Base-by-base conservation (phyloP, 2,113 vertebrate species). In the Rhea pennata region DNA sequence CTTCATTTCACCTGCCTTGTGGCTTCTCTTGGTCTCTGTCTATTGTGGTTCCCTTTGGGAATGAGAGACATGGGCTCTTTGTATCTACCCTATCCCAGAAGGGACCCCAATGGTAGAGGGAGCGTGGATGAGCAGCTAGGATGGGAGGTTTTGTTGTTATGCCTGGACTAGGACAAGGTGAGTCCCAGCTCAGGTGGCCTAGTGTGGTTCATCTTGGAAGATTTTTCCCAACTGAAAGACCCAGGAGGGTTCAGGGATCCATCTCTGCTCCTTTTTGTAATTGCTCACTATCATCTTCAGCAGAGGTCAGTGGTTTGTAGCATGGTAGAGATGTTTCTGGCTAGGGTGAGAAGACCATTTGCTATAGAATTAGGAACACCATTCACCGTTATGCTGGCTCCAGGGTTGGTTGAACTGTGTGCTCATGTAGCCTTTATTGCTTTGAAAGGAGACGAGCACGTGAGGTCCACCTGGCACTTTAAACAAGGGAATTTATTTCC, bases 401-500 rank as follows among this genome's bases (percentile, higher is more conserved):
- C 22, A 48, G 66, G 65, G 44, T 67, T 27, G 50, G 23, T 48
- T 64, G 70, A 78, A 40, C 40, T 36, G 31, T 81, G 0, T 39
- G 31, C 51, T 42, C 73, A 67, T 29, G 39, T 89, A 81, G 56
- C 22, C 31, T 72, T 82, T 44, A 29, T 53, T 89, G 39, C 81
- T 95, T 94, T 97, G 78, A 69, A 71, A 74, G 50, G 82, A 77
- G 46, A 66, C 89, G 50, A 73, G 54, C 0, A 0, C 70, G 81
- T 92, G 84, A 92, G 53, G 66, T 84, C 91, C 44, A 40, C 48
- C 74, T 95, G 91, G 53, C 59, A 66, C 81, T 85, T 94, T 19
- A 85, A 91, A 61, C 44, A 58, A 84, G 74, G 73, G 5, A 16
- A 12, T 76, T 85, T 94, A 33, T 87, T 91, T 92, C 58, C 70